Evolutionary conservation across 2,113 vertebrate genomes (phyloP), one percentile per base, ranked within the genome.

Genomic region (Sclerurus mexicanus): DNA sequence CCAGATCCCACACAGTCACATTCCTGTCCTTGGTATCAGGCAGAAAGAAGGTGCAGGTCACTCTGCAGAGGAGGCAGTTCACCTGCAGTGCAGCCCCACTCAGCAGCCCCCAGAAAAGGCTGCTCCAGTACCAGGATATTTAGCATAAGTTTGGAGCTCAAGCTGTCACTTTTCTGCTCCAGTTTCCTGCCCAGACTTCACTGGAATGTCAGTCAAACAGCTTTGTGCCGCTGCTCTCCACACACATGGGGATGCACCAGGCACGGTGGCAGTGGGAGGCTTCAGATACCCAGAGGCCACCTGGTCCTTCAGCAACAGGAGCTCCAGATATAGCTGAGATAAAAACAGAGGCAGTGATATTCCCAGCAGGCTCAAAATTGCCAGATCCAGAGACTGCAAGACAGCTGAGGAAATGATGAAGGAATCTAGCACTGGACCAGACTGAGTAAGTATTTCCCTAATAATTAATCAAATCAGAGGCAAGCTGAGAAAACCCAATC

Each of bases 11-110:
- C 1, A 1, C n/a, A 24, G 25, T 0, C 28, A 27, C 68, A 55
- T 55, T 27, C 19, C 77, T 2, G 52, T 1, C 44, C 68, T 20
- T 1, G 17, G 0, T 1, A 7, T 3, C 40, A 12, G 60, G 62
- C 42, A 44, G 27, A 24, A 9, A 20, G 28, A 14, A 5, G 40
- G 66, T 0, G 4, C 56, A 23, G n/a, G 33, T 20, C 24, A 15
- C 84, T 52, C n/a, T n/a, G 76, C 56, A 40, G n/a, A 59, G 58
- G 18, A 56, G 58, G 42, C 4, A 10, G 44, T 62, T 46, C 76
- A 66, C 69, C 71, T 33, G n/a, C 1, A 2, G n/a, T 7, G 11
- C 93, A 85, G 74, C 40, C 59, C 46, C 31, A 3, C 52, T 15
- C 62, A 23, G 81, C 72, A 71, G 58, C 6, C 23, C 82, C 80